Evolutionary conservation across 2,888 invertebrate genomes (phyloP).

Genomic region (Tinea pellionella): DNA sequence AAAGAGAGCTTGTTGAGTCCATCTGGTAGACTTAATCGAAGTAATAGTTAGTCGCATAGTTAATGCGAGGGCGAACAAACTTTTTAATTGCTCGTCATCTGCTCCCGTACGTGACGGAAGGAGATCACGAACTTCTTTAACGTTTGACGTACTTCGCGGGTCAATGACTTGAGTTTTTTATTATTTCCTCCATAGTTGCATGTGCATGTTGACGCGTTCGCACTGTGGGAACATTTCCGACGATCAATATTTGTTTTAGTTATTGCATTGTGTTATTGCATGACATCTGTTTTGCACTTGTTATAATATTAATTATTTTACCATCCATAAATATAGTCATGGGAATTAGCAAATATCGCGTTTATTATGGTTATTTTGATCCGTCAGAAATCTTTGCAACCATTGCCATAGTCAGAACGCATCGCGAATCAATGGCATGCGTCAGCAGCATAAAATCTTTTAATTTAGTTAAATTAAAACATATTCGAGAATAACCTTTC

Average conservation of each 20-base stretch:
- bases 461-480: too few relatives aligned
- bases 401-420: too few relatives aligned
- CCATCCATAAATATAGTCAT: too few relatives aligned
- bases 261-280: background rate
- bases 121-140: slow-evolving; percentile 42
- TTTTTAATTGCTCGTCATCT: slow-evolving; percentile 66
- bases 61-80: slow-evolving; percentile 40
- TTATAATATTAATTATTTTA: background rate
- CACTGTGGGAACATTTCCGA: slow-evolving; percentile 3
- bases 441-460: too few relatives aligned
- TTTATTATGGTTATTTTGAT: too few relatives aligned
- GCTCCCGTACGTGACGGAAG: slow-evolving; percentile 39
- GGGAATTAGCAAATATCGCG: too few relatives aligned
- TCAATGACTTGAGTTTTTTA: slow-evolving; percentile 43
- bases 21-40: slow-evolving; percentile 47
- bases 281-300: background rate
- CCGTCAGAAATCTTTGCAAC: too few relatives aligned
- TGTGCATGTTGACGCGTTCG: background rate
- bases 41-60: slow-evolving; percentile 57
- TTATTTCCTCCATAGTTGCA: background rate
- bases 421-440: too few relatives aligned
- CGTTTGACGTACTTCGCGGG: slow-evolving; percentile 56
- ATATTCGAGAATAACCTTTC: too few relatives aligned
- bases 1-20: slow-evolving; percentile 18
- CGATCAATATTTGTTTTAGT: slow-evolving; percentile 2